Conservation (phyloP, 2,797 vertebrate species). For the Morelia viridis region DNA sequence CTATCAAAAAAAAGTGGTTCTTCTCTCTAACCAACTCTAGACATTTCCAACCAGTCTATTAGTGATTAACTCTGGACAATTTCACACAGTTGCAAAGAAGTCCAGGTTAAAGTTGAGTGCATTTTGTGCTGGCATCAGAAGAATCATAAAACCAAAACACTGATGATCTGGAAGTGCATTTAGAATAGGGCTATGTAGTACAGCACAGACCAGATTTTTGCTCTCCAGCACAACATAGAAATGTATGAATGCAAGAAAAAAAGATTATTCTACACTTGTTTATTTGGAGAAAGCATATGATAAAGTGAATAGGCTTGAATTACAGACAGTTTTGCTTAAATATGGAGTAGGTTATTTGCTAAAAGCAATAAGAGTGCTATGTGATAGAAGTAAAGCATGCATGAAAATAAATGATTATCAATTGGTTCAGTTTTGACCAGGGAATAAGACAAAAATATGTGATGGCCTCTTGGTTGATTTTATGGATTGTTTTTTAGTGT, state of each 20-base stretch:
- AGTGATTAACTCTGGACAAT: not conserved
- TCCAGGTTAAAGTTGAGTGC: not conserved
- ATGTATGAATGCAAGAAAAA: not conserved
- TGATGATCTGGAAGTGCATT: not conserved
- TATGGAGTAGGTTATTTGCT: no score
- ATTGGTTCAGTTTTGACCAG: no score
- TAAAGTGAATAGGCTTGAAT: not conserved
- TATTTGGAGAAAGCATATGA: not conserved
- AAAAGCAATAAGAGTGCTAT: no score
- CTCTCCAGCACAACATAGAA: not conserved
- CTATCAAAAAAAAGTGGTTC: no score
- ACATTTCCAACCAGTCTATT: not conserved
- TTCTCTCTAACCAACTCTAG: not conserved
- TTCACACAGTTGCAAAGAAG: not conserved
- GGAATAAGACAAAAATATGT: no score
- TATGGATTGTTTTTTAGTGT: no score
- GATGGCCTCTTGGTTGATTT: no score
- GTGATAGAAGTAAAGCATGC: no score
- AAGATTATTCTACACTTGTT: not conserved
- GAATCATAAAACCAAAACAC: not conserved
- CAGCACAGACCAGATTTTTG: not conserved
- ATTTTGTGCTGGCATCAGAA: not conserved
- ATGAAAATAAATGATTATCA: no score
- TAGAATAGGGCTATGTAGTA: not conserved
- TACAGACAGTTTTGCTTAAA: not conserved